Evolutionary conservation across 2,888 invertebrate genomes (phyloP), one percentile per base, ranked within the genome.

Genomic region (Trichopoda pennipes): DNA sequence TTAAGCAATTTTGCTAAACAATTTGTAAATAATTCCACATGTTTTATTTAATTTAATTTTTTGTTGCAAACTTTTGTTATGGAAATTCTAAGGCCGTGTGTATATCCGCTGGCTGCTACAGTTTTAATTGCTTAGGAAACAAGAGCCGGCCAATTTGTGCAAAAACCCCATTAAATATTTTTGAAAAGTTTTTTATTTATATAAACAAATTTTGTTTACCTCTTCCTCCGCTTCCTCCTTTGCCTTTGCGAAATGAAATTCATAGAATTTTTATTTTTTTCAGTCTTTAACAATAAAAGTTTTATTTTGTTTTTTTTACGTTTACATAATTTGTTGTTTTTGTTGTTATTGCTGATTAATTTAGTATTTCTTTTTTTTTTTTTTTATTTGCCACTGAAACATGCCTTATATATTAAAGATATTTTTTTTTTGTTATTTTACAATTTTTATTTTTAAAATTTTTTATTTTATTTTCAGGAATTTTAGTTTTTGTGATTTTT

Each of bases 211-310:
- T 28, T 28, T 28, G 9, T n/a, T 44, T 9, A 3, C 42, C 14
- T 42, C 14, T 14, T 44, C 2, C 12, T n/a, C 4, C 44, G 1
- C n/a, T 7, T 14, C 1, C 2, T 12, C 28, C 42, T 19, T 28
- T 4, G 4, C 14, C 32, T 61, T 49, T 51, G 56, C 12, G 16
- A 73, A 77, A 81, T 73, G 72, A 81, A 55, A 77, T 73, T 4
- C 16, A 12, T 21, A 12, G 38, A 12, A 12, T 73, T 68, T 61
- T 81, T 61, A 68, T 60, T 78, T 78, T 84, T 81, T 89, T 89
- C 89, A 89, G 89, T 89, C 90, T 89, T 89, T 88, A 89, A 89
- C 90, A 89, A 89, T 89, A 87, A 85, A 89, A 87, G 86, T 87
- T 84, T 86, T 87, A n/a, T n/a, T 63, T 56, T 80, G 53, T 80